Evolutionary conservation across 2,113 vertebrate genomes (phyloP).

Genomic region (Dicerorhinus sumatrensis): DNA sequence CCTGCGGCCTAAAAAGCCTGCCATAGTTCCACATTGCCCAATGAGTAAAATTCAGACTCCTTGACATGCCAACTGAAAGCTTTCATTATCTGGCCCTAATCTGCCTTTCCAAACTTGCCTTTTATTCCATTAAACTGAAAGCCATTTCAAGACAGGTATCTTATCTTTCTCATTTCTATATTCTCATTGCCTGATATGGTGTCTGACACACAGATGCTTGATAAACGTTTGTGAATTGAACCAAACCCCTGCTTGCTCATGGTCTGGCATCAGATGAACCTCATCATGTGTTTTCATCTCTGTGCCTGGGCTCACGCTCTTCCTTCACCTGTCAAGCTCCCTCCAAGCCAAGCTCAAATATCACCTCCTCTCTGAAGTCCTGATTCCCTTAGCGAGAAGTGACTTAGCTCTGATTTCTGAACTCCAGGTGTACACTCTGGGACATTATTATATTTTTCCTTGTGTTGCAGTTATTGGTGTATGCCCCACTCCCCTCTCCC

Average conservation of each 20-base stretch:
- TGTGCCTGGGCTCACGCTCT: neutral
- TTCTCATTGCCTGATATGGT: neutral
- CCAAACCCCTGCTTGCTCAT: neutral
- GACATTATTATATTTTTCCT: neutral
- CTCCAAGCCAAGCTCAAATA: neutral
- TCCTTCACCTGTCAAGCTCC: neutral
- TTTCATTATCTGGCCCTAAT: neutral
- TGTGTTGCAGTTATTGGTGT: neutral
- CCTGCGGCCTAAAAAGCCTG: neutral
- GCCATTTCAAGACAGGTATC: neutral
- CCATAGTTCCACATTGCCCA: neutral
- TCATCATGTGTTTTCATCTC: neutral
- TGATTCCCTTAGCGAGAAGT: neutral
- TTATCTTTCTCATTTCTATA: neutral
- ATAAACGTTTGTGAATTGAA: neutral
- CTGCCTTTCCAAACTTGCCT: slow-evolving; percentile 9
- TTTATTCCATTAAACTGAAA: slow-evolving; percentile 49
- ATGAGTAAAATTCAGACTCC: neutral
- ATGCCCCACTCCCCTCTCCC: neutral
- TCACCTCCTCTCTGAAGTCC: neutral
- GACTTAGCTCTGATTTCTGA: neutral
- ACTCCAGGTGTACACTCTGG: neutral
- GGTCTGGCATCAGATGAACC: neutral
- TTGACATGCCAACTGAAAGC: neutral
- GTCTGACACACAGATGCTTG: neutral